A percentile compares a stretch with the other conserved stretches of the same genome.
Evolutionary conservation across 2,113 vertebrate species (phyloP).

Genomic region (Cynopterus brachyotis): DNA sequence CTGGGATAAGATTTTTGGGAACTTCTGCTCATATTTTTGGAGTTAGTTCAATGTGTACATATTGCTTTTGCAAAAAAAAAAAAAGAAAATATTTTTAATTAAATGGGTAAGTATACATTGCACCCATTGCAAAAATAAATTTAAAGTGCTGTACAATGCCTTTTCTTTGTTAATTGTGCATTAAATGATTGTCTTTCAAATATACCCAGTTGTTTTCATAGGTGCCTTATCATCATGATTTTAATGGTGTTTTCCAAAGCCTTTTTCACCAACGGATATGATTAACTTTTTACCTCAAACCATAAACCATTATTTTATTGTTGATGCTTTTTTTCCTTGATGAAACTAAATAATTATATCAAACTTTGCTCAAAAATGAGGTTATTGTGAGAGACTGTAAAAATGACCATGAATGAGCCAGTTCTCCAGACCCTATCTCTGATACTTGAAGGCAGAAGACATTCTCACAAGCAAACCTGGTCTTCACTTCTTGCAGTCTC

Average conservation of each 20-base stretch:
- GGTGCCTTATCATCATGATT: not conserved
- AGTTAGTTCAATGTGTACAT: not conserved
- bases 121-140: not conserved
- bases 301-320: not conserved
- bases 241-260: constrained; percentile 43
- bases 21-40: not conserved
- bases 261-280: constrained; percentile 22
- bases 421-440: not conserved
- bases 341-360: constrained; percentile 32
- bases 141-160: not conserved
- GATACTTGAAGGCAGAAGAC: not conserved
- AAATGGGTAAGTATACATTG: not conserved
- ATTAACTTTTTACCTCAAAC: constrained; percentile 17
- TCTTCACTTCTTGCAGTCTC: constrained; percentile 32
- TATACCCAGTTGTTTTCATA: constrained; percentile 34
- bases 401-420: not conserved
- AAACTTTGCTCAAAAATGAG: not conserved
- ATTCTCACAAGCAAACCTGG: not conserved
- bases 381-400: not conserved
- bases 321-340: not conserved
- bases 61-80: not conserved
- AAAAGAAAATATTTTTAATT: not conserved
- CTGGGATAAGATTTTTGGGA: not conserved
- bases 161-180: constrained; percentile 8
- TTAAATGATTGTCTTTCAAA: constrained; percentile 32